Evolutionary conservation across 2,888 invertebrate species (phyloP).

Genomic region (Chrysina gloriosa): DNA sequence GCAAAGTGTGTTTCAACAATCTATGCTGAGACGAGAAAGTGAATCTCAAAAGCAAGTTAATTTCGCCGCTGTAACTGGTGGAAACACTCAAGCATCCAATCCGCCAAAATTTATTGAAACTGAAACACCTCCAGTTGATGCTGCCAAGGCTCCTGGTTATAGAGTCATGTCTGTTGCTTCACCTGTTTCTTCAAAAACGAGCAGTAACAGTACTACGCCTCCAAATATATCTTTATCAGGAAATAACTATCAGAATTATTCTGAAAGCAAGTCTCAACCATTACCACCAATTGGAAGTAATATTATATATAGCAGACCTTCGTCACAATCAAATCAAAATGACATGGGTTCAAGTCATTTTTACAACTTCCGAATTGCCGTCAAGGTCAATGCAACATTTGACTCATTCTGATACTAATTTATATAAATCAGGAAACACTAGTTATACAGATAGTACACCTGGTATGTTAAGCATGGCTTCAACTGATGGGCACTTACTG

Average conservation of each 20-base stretch:
- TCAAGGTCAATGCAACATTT: constrained; percentile 49
- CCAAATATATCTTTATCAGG: constrained; percentile 61
- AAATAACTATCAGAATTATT: constrained; percentile 56
- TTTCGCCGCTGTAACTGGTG: constrained; percentile 78
- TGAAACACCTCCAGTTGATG: constrained; percentile 76
- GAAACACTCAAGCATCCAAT: constrained; percentile 51
- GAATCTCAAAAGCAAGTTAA: constrained; percentile 73
- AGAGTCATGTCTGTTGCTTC: constrained; percentile 83
- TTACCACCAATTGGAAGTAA: constrained; percentile 61
- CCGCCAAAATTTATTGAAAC: constrained; percentile 68
- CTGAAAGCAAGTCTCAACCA: constrained; percentile 55
- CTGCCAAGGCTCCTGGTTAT: constrained; percentile 92
- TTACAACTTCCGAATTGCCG: constrained; percentile 45
- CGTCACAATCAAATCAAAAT: constrained; percentile 51
- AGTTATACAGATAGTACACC: constrained; percentile 52
- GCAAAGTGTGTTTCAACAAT: constrained; percentile 72
- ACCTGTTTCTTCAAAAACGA: constrained; percentile 76
- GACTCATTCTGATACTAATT: constrained; percentile 51
- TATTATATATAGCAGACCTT: constrained; percentile 56
- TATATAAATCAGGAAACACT: constrained; percentile 53
- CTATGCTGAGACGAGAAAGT: constrained; percentile 72
- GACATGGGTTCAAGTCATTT: constrained; percentile 50
- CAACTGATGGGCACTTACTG: constrained; percentile 59
- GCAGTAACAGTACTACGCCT: constrained; percentile 69
- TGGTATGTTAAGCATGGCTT: constrained; percentile 65